phyloP scores from a whole-genome alignment of 2,888 invertebrate species.

The Cheilosia variabilis region DNA sequence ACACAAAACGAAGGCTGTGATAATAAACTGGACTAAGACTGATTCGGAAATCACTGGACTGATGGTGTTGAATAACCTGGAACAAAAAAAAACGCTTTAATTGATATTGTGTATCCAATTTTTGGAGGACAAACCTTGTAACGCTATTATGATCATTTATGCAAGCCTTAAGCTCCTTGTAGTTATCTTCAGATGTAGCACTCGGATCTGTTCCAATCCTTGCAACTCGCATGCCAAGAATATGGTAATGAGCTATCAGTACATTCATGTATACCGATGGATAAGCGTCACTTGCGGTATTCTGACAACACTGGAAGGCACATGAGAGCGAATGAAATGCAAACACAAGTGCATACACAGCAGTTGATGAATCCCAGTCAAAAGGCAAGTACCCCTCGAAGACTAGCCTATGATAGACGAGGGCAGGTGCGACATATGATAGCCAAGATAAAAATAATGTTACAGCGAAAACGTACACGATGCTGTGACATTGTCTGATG shows the following conservation, averaged over 20 bases:
- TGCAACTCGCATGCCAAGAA: conserved; percentile 33
- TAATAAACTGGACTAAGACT: conserved; percentile 26
- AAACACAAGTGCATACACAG: conserved; percentile 2
- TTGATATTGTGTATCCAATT: background rate
- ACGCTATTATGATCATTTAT: conserved; percentile 37
- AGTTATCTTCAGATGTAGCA: conserved; percentile 11
- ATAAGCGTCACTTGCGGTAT: conserved; percentile 31
- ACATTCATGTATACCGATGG: conserved; percentile 36
- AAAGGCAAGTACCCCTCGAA: conserved; percentile 38
- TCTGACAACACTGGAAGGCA: conserved; percentile 13
- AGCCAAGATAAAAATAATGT: conserved; percentile 3
- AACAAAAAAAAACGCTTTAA: background rate
- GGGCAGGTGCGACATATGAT: conserved; percentile 8
- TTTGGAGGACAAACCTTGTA: conserved; percentile 14
- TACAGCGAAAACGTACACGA: background rate
- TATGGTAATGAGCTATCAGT: conserved; percentile 25
- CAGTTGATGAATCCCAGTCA: conserved; percentile 16
- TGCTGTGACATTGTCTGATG: conserved; percentile 18
- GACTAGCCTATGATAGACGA: background rate
- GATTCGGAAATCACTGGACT: conserved; percentile 24
- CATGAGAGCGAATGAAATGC: conserved; percentile 20
- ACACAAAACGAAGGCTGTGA: conserved; percentile 43
- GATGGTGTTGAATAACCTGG: conserved; percentile 28
- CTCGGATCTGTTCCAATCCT: conserved; percentile 28
- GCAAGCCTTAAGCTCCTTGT: conserved; percentile 35